Percentiles rank a stretch among this genome's conserved stretches.
Evolutionary conservation across 2,797 vertebrate genomes (phyloP).

Genomic region (Alcedo atthis): DNA sequence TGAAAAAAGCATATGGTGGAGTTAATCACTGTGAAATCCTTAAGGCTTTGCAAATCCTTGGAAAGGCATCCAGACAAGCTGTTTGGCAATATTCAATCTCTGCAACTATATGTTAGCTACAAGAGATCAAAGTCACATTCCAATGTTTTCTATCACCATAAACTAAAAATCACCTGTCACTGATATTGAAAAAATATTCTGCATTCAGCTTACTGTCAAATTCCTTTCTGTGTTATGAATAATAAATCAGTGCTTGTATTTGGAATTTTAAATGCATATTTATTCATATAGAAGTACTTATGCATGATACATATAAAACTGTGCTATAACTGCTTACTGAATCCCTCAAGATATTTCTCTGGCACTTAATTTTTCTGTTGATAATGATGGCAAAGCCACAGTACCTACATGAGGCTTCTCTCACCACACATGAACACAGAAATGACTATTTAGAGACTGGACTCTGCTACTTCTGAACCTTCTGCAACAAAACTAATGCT

Average conservation of each 20-base stretch:
- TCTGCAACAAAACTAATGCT: background rate
- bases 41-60: background rate
- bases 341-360: background rate
- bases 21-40: slow-evolving; percentile 26
- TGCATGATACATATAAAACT: background rate
- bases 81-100: background rate
- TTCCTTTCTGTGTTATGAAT: background rate
- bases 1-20: background rate
- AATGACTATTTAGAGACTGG: background rate
- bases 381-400: background rate
- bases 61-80: slow-evolving; percentile 25
- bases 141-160: background rate
- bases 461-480: background rate
- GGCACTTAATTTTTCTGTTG: background rate
- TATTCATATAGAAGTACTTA: background rate
- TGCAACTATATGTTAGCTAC: background rate
- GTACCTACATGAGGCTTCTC: background rate
- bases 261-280: background rate
- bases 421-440: background rate
- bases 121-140: background rate
- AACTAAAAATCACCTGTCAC: background rate
- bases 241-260: background rate
- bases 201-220: background rate
- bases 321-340: background rate
- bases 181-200: background rate